Evolutionary conservation across 2,797 vertebrate genomes (phyloP), one percentile per base, ranked within the genome.

Genomic region (Poeciliopsis gracilis): DNA sequence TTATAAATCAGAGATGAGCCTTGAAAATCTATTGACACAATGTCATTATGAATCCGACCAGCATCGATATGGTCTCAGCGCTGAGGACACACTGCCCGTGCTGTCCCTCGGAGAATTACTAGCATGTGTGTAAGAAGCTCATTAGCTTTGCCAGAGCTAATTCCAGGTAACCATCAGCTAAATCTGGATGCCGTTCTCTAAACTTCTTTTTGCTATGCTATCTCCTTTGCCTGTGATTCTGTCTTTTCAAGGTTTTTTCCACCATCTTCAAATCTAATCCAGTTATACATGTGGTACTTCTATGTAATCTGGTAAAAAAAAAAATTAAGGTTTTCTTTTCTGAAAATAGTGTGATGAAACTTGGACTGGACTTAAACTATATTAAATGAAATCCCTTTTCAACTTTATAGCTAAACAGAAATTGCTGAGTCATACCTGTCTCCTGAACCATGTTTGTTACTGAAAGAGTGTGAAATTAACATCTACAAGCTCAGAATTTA

Each of bases 41-140:
- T 79, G 33, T 59, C 53, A 87, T 79, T 77, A 46, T 83, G 76
- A 86, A 77, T 90, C 86, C 86, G 77, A 82, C 84, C 88, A 84
- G 72, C 51, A 82, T 88, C 77, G 70, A 89, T 78, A 86, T 85
- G 84, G 85, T 85, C 55, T 51, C 53, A 49, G 83, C 5, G 23
- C 71, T 7, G 23, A 72, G 80, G 74, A 81, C 77, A 57, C n/a
- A 53, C 72, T 76, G 51, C 47, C 69, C 38, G 5, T 49, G 41
- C 76, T 84, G 28, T 78, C 77, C 78, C 81, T 78, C 43, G 74
- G 67, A 83, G 81, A 90, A 82, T 91, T 87, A 91, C 77, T 83
- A 75, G 76, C 79, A 78, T 86, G 87, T 84, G 77, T 88, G 82
- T 85, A 78, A 76, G 90, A 93, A 95, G 91, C 90, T 93, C 92